Evolutionary conservation across 1,140 invertebrate genomes (phyloP).

Genomic region (Lepidurus apus): DNA sequence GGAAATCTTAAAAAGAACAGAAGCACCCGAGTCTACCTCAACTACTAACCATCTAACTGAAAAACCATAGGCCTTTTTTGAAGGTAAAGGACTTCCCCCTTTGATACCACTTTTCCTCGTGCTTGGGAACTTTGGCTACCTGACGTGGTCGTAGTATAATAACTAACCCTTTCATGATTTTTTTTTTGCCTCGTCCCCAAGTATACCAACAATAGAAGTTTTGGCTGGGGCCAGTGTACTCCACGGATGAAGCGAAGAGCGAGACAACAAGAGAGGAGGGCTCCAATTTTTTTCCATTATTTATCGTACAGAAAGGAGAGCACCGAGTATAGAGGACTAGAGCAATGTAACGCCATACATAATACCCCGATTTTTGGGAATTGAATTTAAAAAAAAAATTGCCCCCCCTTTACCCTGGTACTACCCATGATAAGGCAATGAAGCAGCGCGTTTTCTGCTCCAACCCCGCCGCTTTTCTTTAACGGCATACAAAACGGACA

Average conservation of each 20-base stretch:
- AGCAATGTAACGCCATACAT: not conserved
- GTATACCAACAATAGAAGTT: slow-evolving; percentile 1
- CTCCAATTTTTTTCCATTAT: not conserved
- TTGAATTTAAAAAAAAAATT: slow-evolving; percentile 9
- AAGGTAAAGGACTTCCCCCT: not conserved
- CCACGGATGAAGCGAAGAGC: slow-evolving; percentile 11
- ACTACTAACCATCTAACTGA: slow-evolving; percentile 18
- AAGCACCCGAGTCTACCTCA: not conserved
- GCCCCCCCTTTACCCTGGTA: not conserved
- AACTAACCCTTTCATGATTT: slow-evolving; percentile 14
- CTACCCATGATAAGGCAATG: slow-evolving; percentile 15
- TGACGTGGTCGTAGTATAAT: slow-evolving; percentile 16
- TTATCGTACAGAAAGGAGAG: slow-evolving; percentile 16
- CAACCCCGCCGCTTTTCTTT: slow-evolving; percentile 14
- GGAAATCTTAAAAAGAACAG: not conserved
- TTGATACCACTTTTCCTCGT: not conserved
- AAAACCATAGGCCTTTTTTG: slow-evolving; percentile 11
- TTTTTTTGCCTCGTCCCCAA: not conserved
- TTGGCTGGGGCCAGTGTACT: slow-evolving; percentile 7
- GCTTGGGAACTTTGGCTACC: not conserved
- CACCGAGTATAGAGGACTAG: slow-evolving; percentile 9
- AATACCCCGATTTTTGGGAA: slow-evolving; percentile 9
- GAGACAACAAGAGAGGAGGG: not conserved
- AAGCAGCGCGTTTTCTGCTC: not conserved
- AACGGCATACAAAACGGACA: not conserved